These are phyloP conservation scores for Hirtodrosophila cameraria DNA, from an alignment of 2,888 invertebrate genomes.

Conservation along the genomic window DNA sequence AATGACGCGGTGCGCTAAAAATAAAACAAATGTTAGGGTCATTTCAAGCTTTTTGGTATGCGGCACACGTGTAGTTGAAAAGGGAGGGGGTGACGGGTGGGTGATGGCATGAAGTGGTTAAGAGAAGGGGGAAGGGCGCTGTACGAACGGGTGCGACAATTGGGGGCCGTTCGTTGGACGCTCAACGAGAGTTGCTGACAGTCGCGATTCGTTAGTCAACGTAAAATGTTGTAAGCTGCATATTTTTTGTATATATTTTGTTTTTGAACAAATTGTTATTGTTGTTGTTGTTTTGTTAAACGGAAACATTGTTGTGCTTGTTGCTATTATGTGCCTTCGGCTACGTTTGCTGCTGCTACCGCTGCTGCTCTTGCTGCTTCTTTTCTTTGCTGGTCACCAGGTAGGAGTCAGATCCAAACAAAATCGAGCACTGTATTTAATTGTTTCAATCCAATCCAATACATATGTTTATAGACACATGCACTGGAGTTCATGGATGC, in stretches of 20 bases:
- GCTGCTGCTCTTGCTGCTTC: constrained; percentile 10
- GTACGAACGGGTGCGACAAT: constrained; percentile 6
- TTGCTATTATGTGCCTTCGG: background rate
- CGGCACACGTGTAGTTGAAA: constrained; percentile 58
- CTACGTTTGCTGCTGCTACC: constrained; percentile 10
- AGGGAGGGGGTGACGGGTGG: background rate
- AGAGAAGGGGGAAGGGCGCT: background rate
- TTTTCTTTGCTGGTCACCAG: constrained; percentile 13
- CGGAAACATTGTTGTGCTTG: constrained; percentile 1
- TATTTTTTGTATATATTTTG: constrained; percentile 13
- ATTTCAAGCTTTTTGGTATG: constrained; percentile 53
- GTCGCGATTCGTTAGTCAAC: constrained; percentile 60
- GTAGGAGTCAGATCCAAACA: constrained; percentile 31
- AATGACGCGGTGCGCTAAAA: constrained; percentile 62
- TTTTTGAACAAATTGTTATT: constrained; percentile 11
- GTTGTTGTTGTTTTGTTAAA: constrained; percentile 21
- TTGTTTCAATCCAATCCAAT: background rate
- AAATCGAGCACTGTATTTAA: background rate
- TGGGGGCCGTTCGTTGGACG: constrained; percentile 29
- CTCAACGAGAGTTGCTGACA: constrained; percentile 36
- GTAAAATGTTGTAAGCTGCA: constrained; percentile 63
- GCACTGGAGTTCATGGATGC: constrained; percentile 61
- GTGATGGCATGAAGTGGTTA: background rate
- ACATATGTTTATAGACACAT: constrained; percentile 26
- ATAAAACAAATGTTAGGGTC: constrained; percentile 54